Conservation (phyloP, 2,113 vertebrate genomes). For the Saccopteryx bilineata region DNA sequence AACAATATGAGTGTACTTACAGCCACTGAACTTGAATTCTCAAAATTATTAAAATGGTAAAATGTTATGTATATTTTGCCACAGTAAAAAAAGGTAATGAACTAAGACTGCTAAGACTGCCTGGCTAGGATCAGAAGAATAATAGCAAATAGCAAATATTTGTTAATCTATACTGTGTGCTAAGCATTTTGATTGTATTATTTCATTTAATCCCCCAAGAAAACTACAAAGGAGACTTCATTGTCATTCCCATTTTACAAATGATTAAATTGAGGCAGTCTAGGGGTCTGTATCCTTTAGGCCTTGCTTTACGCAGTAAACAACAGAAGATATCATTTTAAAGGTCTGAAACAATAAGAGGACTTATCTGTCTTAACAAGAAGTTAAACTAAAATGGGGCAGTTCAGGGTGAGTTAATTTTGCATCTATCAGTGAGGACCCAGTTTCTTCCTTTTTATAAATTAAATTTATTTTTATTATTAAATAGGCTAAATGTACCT, state of each 20-base stretch:
- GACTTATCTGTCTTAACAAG: not conserved
- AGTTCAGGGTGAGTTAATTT: not conserved
- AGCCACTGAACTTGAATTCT: not conserved
- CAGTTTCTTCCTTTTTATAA: not conserved
- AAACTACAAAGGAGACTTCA: not conserved
- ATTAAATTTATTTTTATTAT: not conserved
- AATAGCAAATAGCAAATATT: not conserved
- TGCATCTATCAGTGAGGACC: not conserved
- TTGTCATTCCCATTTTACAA: not conserved
- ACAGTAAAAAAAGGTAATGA: not conserved
- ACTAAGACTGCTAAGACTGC: not conserved
- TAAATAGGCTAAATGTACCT: not conserved
- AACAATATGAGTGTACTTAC: not conserved
- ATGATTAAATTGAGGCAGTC: not conserved
- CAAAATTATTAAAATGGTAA: not conserved
- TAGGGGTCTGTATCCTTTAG: not conserved
- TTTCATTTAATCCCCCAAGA: not conserved
- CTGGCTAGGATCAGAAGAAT: not conserved
- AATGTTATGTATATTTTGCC: not conserved
- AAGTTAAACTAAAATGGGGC: not conserved
- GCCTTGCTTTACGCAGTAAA: not conserved
- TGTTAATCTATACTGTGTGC: not conserved
- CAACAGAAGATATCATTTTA: not conserved
- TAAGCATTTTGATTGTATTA: not conserved
- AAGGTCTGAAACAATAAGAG: not conserved